Base-by-base conservation (phyloP, 2,797 vertebrate species). In the Halcyon chelicuti region DNA sequence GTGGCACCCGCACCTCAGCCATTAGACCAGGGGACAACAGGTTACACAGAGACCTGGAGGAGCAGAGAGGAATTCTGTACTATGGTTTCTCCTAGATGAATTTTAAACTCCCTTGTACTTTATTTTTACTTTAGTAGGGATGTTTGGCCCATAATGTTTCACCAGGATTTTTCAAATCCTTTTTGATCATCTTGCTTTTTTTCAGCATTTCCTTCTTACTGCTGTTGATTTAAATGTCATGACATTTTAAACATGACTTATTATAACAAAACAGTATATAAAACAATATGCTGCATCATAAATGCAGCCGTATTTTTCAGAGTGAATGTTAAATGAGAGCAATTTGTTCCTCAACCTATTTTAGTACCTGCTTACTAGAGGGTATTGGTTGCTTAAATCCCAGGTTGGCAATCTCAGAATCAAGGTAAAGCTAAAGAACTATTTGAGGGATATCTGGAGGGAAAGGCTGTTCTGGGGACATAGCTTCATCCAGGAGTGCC, bases 171-270 rank as follows among this genome's bases (percentile, higher is more conserved):
- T 91, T 93, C 88, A 93, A 67, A 89, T 80, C 57, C 58, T 83
- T 95, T 97, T 94, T 93, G 84, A 94, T 92, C 83, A 70, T 94
- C 87, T 78, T 94, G 76, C 63, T 93, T 91, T 90, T 94, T 96
- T 92, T 93, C 78, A 85, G 61, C 74, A 81, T 97, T 96, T 96
- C 75, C 71, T n/a, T 93, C 83, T 97, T 92, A 92, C 92, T 85
- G 87, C 96, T 96, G 82, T 97, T 96, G 93, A 97, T 97, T 96
- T 96, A 97, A 97, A 97, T 97, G 96, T 97, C 97, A 91, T 95
- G 97, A 96, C 96, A 97, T 97, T 97, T 96, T 97, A 96, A 97
- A 96, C 88, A 94, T 96, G 97, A 97, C 93, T 97, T 96, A 97
- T 97, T 97, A 76, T 96, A 97, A 94, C 92, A 94, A 97, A 97